A percentile compares a stretch with the other conserved stretches of the same genome.
phyloP scores from a whole-genome alignment of 2,113 vertebrate species.

The Notarius quadriscutis region DNA sequence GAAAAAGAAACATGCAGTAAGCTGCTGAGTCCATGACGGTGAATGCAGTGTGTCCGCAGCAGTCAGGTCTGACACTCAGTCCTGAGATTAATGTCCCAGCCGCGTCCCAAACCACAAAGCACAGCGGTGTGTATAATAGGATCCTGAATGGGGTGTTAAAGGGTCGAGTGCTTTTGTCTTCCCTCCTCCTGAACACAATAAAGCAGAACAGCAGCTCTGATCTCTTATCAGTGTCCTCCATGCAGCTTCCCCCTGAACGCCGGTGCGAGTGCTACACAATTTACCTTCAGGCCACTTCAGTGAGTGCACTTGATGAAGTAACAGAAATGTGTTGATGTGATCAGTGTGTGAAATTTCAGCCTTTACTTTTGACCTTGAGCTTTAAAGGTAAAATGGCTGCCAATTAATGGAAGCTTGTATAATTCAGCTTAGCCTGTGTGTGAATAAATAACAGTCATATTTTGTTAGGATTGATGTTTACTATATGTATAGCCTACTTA shows the following conservation, averaged over 20 bases:
- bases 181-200: constrained; percentile 43
- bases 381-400: neutral
- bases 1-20: neutral
- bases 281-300: neutral
- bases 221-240: constrained; percentile 69
- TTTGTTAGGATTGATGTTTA: neutral
- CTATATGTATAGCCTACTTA: neutral
- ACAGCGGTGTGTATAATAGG: constrained; percentile 30
- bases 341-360: neutral
- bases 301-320: neutral
- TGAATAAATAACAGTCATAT: neutral
- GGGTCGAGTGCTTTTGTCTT: constrained; percentile 26
- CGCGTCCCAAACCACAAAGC: constrained; percentile 26
- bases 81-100: constrained; percentile 64
- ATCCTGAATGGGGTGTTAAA: constrained; percentile 20
- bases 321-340: neutral
- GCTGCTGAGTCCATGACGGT: neutral
- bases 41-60: constrained; percentile 41
- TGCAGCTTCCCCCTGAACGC: constrained; percentile 60
- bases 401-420: neutral
- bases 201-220: constrained; percentile 56
- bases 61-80: constrained; percentile 56
- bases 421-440: neutral
- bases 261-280: neutral
- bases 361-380: neutral